These are phyloP conservation scores for Tetraneura akinire DNA, from an alignment of 1,140 invertebrate genomes.

Conservation along the genomic window DNA sequence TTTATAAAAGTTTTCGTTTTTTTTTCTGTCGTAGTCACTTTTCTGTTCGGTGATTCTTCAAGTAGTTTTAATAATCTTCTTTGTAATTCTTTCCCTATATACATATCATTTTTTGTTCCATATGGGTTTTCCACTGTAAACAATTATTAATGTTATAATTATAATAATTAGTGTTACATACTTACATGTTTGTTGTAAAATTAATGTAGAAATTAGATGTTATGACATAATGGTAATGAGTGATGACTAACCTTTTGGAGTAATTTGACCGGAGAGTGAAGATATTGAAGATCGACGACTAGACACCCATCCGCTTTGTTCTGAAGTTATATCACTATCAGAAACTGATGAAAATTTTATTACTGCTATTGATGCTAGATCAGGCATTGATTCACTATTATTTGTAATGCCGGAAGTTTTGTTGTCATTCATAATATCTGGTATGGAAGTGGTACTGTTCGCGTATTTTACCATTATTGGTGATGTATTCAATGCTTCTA, in stretches of 20 bases:
- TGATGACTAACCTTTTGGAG: constrained; percentile 53
- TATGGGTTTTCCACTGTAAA: constrained; percentile 35
- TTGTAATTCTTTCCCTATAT: constrained; percentile 40
- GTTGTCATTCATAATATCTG: constrained; percentile 28
- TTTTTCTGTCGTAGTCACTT: neutral
- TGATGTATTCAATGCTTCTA: constrained; percentile 16
- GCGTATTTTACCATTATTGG: constrained; percentile 19
- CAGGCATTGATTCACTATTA: constrained; percentile 60
- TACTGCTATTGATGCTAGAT: constrained; percentile 59
- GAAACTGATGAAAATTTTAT: constrained; percentile 56
- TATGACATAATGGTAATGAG: too few relatives aligned
- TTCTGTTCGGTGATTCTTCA: constrained; percentile 39
- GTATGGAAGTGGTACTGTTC: constrained; percentile 28
- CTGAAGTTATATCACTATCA: constrained; percentile 59
- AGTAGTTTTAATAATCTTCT: constrained; percentile 35
- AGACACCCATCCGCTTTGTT: constrained; percentile 61
- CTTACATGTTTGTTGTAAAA: too few relatives aligned
- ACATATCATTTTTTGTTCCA: neutral
- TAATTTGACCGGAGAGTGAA: constrained; percentile 58
- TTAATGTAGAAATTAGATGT: too few relatives aligned
- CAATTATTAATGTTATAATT: too few relatives aligned
- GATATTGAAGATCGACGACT: constrained; percentile 58
- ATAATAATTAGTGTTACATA: neutral
- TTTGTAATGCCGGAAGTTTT: neutral
- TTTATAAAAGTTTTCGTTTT: constrained; percentile 12